Conservation (phyloP, 1,140 invertebrate species). For the Zaprionus ghesquierei region DNA sequence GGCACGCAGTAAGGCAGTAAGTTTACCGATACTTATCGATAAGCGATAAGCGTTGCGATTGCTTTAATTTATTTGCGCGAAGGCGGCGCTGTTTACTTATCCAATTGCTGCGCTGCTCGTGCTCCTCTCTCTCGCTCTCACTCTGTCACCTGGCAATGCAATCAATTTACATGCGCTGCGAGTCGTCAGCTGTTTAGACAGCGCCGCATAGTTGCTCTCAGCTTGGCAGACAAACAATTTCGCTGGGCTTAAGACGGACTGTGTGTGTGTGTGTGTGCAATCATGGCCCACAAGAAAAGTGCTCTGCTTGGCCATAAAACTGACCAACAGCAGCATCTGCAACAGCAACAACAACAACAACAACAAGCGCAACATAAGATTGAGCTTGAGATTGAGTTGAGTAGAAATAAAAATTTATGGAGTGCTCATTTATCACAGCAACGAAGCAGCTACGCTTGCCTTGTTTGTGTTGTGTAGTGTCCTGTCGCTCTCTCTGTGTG, state of each 20-base stretch:
- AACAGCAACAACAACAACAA: conserved; percentile 6
- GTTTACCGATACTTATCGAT: conserved; percentile 10
- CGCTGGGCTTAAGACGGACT: conserved; percentile 30
- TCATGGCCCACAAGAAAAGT: conserved; percentile 48
- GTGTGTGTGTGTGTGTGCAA: too few species aligned
- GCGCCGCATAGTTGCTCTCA: conserved; percentile 22
- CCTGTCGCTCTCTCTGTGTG: background rate
- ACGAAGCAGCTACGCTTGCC: conserved; percentile 33
- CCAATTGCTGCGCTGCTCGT: conserved; percentile 2
- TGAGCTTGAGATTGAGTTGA: conserved; percentile 69
- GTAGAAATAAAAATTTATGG: conserved; percentile 76
- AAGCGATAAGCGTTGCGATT: conserved; percentile 14
- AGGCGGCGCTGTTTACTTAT: conserved; percentile 10
- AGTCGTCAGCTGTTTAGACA: conserved; percentile 14
- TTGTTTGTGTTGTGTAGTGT: conserved; percentile 16
- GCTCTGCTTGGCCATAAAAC: conserved; percentile 50
- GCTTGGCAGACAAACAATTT: conserved; percentile 58
- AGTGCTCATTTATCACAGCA: conserved; percentile 73
- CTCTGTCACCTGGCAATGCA: conserved; percentile 44
- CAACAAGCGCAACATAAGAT: conserved; percentile 38
- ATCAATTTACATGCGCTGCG: conserved; percentile 62
- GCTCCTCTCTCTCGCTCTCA: background rate
- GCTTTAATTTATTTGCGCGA: conserved; percentile 49
- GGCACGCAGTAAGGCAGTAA: conserved; percentile 23
- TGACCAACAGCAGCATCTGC: conserved; percentile 47